Evolutionary conservation across 2,888 invertebrate species (phyloP).

Genomic region (Metopia argyrocephala): DNA sequence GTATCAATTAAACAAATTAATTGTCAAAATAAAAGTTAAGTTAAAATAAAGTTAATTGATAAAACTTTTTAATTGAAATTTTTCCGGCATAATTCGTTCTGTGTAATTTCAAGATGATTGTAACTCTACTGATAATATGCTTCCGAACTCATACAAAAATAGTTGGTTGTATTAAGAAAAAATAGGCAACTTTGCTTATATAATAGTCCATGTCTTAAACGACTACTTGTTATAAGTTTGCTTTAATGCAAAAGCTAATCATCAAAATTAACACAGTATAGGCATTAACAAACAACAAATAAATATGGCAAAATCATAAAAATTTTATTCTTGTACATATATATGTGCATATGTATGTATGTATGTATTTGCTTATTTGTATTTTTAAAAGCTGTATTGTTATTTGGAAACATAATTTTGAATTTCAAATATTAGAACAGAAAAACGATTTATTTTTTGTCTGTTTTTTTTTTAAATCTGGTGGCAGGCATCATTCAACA

Average conservation of each 20-base stretch:
- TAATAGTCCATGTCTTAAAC: neutral
- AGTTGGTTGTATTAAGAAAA: neutral
- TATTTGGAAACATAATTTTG: conserved; percentile 13
- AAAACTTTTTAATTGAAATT: too few relatives aligned
- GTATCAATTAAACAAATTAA: too few relatives aligned
- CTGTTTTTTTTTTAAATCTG: neutral
- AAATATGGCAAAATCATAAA: conserved; percentile 1
- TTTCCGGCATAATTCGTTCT: too few relatives aligned
- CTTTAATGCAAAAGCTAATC: conserved; percentile 30
- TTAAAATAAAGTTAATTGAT: too few relatives aligned
- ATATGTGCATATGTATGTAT: conserved; percentile 11
- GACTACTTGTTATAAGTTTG: conserved; percentile 26
- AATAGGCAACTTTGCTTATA: neutral
- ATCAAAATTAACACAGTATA: neutral
- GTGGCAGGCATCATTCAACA: neutral
- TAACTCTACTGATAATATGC: too few relatives aligned
- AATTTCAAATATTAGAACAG: conserved; percentile 7
- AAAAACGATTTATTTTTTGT: neutral
- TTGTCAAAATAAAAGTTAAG: too few relatives aligned
- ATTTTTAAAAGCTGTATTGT: conserved; percentile 28
- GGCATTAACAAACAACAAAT: neutral
- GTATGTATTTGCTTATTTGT: too few relatives aligned
- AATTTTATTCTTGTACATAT: conserved; percentile 30
- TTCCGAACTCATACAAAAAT: neutral
- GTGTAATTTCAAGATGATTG: too few relatives aligned